A percentile compares a stretch with the other conserved stretches of the same genome.
Conservation (phyloP, 2,888 invertebrate species). For the Trichogramma evanescens region DNA sequence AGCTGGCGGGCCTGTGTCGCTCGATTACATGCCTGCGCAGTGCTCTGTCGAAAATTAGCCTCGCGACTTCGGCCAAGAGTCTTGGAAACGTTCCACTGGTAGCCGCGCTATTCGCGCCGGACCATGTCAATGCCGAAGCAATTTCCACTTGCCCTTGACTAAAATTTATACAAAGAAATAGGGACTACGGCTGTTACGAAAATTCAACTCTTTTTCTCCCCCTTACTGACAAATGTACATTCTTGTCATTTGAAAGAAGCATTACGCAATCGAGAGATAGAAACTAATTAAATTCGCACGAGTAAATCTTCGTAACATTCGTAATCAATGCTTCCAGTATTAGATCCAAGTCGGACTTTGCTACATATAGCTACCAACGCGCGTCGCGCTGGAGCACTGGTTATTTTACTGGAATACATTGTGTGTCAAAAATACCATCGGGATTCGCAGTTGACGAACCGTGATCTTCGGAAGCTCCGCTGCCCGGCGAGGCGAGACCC, state of each 20-base stretch:
- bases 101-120: no score
- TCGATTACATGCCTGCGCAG: no score
- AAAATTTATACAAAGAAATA: conserved; percentile 13
- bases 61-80: no score
- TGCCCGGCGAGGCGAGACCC: conserved; percentile 71
- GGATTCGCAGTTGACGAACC: conserved; percentile 69
- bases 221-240: no score
- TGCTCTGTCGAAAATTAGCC: no score
- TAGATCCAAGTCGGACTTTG: background rate
- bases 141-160: no score
- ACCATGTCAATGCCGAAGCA: no score
- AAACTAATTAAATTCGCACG: background rate
- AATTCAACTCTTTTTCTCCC: background rate
- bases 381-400: background rate
- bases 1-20: no score
- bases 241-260: background rate
- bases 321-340: conserved; percentile 17
- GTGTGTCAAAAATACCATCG: conserved; percentile 58
- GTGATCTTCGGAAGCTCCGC: conserved; percentile 74
- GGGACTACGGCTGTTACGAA: background rate
- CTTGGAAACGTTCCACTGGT: no score
- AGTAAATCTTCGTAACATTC: background rate
- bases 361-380: no score
- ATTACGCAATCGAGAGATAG: background rate
- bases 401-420: conserved; percentile 11